phyloP scores from a whole-genome alignment of 2,797 vertebrate species.

The Poecilia picta region DNA sequence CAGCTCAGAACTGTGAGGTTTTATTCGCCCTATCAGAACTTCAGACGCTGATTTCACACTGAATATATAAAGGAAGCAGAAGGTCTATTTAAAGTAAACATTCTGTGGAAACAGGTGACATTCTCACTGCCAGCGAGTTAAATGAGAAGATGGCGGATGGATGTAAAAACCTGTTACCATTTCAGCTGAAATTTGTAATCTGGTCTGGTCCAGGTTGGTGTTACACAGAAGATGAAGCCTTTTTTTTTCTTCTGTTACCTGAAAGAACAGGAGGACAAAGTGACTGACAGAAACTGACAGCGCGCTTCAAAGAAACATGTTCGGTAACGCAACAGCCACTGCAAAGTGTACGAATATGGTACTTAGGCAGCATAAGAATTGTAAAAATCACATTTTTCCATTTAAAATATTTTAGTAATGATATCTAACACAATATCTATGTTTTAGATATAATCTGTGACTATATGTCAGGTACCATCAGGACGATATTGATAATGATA shows the following conservation, averaged over 20 bases:
- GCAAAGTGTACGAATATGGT: neutral
- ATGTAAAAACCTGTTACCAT: neutral
- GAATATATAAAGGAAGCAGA: neutral
- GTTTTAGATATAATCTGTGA: too few species aligned
- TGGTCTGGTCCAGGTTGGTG: too few species aligned
- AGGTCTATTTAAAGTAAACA: neutral
- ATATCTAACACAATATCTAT: too few species aligned
- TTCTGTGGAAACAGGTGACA: neutral
- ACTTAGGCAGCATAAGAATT: neutral
- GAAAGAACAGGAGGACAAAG: too few species aligned
- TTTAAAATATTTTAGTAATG: neutral
- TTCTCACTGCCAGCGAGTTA: neutral
- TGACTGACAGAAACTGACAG: too few species aligned
- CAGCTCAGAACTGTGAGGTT: neutral
- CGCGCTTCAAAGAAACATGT: neutral
- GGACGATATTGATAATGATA: too few species aligned
- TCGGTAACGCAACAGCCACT: neutral
- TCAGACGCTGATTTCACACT: neutral
- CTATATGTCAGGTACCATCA: too few species aligned
- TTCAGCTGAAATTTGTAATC: too few species aligned
- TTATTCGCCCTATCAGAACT: neutral
- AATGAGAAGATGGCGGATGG: neutral
- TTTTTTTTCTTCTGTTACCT: too few species aligned
- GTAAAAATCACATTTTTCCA: neutral
- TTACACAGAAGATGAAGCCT: too few species aligned